phyloP scores from a whole-genome alignment of 2,797 vertebrate species.

The Microhierax caerulescens region DNA sequence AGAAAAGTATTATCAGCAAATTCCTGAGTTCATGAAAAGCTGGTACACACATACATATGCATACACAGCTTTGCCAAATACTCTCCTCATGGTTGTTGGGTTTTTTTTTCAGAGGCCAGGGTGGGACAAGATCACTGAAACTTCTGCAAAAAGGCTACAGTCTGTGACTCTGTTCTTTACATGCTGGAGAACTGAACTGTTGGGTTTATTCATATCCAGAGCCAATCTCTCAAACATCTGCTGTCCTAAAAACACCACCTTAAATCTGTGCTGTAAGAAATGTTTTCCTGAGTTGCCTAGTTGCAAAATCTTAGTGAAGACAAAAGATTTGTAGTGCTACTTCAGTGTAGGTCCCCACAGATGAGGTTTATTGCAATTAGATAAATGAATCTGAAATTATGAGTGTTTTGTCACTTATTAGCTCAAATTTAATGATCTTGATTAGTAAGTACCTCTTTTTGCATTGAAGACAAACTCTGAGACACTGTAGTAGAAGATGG shows the following conservation, averaged over 20 bases:
- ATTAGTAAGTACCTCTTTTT: not conserved
- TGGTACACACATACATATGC: not conserved
- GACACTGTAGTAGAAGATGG: not conserved
- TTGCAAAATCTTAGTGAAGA: not conserved
- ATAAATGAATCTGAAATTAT: not conserved
- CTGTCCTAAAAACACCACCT: not conserved
- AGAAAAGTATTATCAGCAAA: not conserved
- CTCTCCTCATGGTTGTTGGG: not conserved
- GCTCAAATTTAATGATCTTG: not conserved
- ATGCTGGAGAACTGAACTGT: not conserved
- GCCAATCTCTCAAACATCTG: not conserved
- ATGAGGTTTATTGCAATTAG: not conserved
- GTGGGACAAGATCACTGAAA: not conserved
- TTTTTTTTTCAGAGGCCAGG: rapidly evolving
- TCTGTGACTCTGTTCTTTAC: not conserved
- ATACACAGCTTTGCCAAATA: not conserved
- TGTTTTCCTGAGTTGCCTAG: not conserved
- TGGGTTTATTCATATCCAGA: not conserved
- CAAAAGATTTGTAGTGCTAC: not conserved
- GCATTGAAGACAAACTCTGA: not conserved
- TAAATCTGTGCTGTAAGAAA: not conserved
- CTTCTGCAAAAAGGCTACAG: not conserved
- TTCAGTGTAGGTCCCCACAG: not conserved
- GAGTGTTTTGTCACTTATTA: not conserved
- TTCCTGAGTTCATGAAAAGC: not conserved